Base-by-base conservation (phyloP, 1,140 invertebrate genomes). In the Pachyrhynchus sulphureomaculatus region DNA sequence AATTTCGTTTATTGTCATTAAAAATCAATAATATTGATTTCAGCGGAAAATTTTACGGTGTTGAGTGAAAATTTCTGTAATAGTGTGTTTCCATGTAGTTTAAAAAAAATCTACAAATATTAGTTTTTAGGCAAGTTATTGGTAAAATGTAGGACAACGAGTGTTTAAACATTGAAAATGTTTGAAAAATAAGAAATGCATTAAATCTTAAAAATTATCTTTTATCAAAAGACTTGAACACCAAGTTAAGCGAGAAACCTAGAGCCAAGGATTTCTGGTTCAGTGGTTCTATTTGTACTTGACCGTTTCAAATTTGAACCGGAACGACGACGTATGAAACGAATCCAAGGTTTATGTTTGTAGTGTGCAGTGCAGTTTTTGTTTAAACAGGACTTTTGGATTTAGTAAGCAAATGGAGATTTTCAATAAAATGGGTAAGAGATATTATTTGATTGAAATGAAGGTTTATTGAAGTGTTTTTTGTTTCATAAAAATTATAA, bases 281-380 rank as follows among this genome's bases (percentile, higher is more conserved):
- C 49, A 37, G 49, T 52, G 49, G 13, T 52, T 52, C 26, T 29
- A 10, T 29, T 39, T 37, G 49, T 52, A 33, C 49, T 52, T 52
- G 49, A 52, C 49, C 49, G 49, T 52, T 52, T 36, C 33, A 26
- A 32, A 52, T 52, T 32, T 32, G 32, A 52, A 52, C 32, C 49
- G 49, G 49, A 52, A 52, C 49, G 20, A 12, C 21, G 20, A 12
- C 21, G 49, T 37, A 52, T 33, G 49, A 52, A 36, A 52, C 9
- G 8, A 36, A 52, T 52, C 49, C 49, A 52, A 52, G 49, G 49
- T 52, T 52, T 39, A 15, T 52, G 49, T 52, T 52, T 52, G 49
- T 37, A 52, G 26, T 29, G 26, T 29, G 1, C 34, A 10, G 18
- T 37, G 18, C 18, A 45, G 42, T 45, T 21, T 13, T 20, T n/a